Evolutionary conservation across 1,140 invertebrate species (phyloP).

Genomic region (Calycopis cecrops): DNA sequence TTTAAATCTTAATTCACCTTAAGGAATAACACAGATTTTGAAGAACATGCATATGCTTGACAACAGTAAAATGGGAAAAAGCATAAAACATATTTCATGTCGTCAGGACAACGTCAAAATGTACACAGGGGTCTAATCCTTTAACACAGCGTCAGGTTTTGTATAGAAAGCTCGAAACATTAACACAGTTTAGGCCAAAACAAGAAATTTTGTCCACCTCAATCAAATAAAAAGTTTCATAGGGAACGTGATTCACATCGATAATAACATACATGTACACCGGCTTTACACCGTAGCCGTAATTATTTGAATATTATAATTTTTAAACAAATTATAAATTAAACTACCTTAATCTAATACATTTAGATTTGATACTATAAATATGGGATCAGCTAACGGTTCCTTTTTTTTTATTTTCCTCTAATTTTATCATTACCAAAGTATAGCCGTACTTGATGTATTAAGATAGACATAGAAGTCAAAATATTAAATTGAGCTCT

Average conservation of each 20-base stretch:
- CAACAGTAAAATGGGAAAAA: slow-evolving; percentile 10
- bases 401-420: slow-evolving; percentile 10
- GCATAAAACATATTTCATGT: slow-evolving; percentile 7
- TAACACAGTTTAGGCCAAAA: slow-evolving; percentile 9
- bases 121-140: not conserved
- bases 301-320: slow-evolving; percentile 20
- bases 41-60: slow-evolving; percentile 25
- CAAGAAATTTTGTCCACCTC: slow-evolving; percentile 5
- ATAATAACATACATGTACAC: slow-evolving; percentile 23
- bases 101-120: slow-evolving; percentile 6
- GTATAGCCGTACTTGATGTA: slow-evolving; percentile 2
- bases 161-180: slow-evolving; percentile 11
- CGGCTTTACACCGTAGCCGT: slow-evolving; percentile 16
- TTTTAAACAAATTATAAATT: slow-evolving; percentile 24
- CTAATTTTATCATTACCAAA: slow-evolving; percentile 22
- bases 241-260: slow-evolving; percentile 14
- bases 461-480: not conserved
- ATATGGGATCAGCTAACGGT: slow-evolving; percentile 14
- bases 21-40: slow-evolving; percentile 35
- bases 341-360: slow-evolving; percentile 30
- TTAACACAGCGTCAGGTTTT: not conserved
- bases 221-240: slow-evolving; percentile 9
- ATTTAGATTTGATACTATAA: slow-evolving; percentile 23
- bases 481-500: slow-evolving; percentile 45
- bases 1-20: slow-evolving; percentile 33